phyloP scores from a whole-genome alignment of 2,797 vertebrate species.

The Smutsia temminckii region DNA sequence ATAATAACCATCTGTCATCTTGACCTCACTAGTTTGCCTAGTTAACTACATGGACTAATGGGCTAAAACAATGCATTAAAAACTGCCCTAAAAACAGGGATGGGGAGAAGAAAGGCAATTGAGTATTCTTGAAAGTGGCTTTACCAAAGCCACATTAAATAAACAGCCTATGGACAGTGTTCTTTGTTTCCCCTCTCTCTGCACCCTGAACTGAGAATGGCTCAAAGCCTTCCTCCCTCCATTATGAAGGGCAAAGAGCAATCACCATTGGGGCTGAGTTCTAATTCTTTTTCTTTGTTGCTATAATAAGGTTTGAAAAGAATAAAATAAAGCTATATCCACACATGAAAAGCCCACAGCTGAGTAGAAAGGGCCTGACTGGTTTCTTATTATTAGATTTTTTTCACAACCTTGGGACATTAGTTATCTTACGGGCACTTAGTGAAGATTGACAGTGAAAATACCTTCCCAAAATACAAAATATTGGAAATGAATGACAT shows the following conservation, averaged over 20 bases:
- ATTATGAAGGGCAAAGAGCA: not conserved
- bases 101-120: fast-evolving
- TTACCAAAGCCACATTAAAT: not conserved
- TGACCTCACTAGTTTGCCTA: not conserved
- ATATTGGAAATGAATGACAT: not conserved
- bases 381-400: constrained; percentile 10
- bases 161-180: not conserved
- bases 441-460: not conserved
- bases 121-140: not conserved
- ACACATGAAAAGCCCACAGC: not conserved
- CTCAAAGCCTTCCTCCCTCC: not conserved
- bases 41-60: not conserved
- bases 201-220: not conserved
- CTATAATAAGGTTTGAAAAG: not conserved
- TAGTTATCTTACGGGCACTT: constrained; percentile 16
- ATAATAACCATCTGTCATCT: not conserved
- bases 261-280: not conserved
- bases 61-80: not conserved
- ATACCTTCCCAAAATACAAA: not conserved
- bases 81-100: not conserved
- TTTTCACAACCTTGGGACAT: not conserved
- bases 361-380: not conserved
- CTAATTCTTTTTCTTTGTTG: not conserved
- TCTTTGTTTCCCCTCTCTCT: not conserved
- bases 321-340: constrained; percentile 2